Evolutionary conservation across 2,888 invertebrate species (phyloP), one percentile per base, ranked within the genome.

Genomic region (Synergus japonicus): DNA sequence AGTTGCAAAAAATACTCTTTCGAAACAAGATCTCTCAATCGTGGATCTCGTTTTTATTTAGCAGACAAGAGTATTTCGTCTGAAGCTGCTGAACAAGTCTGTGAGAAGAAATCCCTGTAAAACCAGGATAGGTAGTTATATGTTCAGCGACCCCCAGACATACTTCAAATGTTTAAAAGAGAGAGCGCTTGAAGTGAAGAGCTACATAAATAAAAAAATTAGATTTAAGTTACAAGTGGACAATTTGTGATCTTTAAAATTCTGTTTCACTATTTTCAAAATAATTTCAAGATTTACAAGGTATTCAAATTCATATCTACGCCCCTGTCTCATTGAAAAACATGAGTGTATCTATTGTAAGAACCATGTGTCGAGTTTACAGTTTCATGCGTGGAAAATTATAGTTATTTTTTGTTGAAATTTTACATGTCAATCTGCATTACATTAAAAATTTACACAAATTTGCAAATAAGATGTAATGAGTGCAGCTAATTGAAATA

Each of bases 291-390:
- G 54, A 73, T n/a, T 37, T 73, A 73, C 73, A 15, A 73, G 73
- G 54, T 15, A 49, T n/a, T n/a, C 2, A 15, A 37, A 73, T 2
- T 73, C 49, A 37, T 54, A 8, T 54, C 73, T 54, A 73, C 73
- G 54, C n/a, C 13, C 49, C 73, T 73, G 73, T n/a, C 10, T 8
- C 49, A 37, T 37, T 41, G n/a, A 37, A 15, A n/a, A 73, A 12
- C 73, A 73, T 29, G 73, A 54, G n/a, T 37, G 73, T 73, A 73
- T 73, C 73, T 37, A 73, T 3, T 37, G 29, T n/a, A n/a, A 37
- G n/a, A 37, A 54, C 54, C n/a, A n/a, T 4, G 54, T 15, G 54
- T 29, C 43, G 1, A 43, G 7, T 9, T 43, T 43, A 43, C n/a
- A n/a, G 54, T n/a, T 8, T 54, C n/a, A 3, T 3, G 29, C 29